Base-by-base conservation (phyloP, 2,113 vertebrate species). In the Suncus etruscus region DNA sequence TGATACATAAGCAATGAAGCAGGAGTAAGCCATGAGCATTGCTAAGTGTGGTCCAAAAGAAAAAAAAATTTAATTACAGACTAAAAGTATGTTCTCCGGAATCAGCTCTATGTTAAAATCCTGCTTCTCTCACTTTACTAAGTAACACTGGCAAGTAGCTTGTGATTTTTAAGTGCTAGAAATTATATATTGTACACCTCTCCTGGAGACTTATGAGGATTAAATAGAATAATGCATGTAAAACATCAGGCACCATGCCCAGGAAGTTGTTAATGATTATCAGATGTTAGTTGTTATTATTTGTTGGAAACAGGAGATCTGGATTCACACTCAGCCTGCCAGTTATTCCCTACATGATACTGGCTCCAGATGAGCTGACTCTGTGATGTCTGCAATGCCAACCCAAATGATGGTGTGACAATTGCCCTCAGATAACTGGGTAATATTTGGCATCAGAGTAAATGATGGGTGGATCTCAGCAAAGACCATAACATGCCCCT, bases 261-360 rank as follows among this genome's bases (percentile, higher is more conserved):
- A 80, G 75, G 29, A 70, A 51, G 27, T 45, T 82, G n/a, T 31
- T 83, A 80, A 72, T 31, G 12, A 73, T 27, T 72, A 68, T 2
- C 32, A 82, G 92, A 29, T 72, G 70, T 65, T 65, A 73, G 80
- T 74, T 50, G 58, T 47, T 82, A 7, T 32, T 74, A 63, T 32
- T 84, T 61, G 14, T n/a, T 86, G 48, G 80, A 90, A 69, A 83
- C 12, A 73, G 25, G 63, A 93, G 47, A 70, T 66, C 69, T 32
- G 18, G 39, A 90, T 76, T 95, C 68, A 74, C 79, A 80, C n/a
- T 11, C 8, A 76, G 18, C 20, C 50, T 69, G 74, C 50, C 50
- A 47, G 58, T 77, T 86, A 29, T 65, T 79, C 14, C 72, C 79
- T 81, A 9, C 51, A 11, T 20, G 58, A 65, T 20, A 32, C 11